Evolutionary conservation across 2,888 invertebrate species (phyloP).

Genomic region (Didymodactylos carnosus): DNA sequence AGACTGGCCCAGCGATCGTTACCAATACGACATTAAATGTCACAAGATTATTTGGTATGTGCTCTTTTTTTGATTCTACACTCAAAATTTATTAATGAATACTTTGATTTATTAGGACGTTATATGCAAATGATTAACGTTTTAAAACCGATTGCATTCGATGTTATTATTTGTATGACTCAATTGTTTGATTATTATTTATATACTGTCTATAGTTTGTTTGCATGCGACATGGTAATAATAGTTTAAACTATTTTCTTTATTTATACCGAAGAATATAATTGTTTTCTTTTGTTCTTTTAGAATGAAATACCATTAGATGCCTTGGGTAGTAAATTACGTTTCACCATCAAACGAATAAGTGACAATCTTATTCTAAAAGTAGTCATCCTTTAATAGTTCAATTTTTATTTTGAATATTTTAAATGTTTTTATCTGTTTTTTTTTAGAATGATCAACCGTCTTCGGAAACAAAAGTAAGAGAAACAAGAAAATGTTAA

Average conservation of each 20-base stretch:
- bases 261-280: background rate
- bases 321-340: constrained; percentile 48
- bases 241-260: too few species aligned
- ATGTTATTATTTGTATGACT: constrained; percentile 70
- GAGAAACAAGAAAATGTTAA: too few species aligned
- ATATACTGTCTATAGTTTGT: constrained; percentile 44
- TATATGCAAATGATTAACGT: constrained; percentile 67
- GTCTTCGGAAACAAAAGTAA: too few species aligned
- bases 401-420: too few species aligned
- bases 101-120: constrained; percentile 50
- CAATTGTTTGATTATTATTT: constrained; percentile 82
- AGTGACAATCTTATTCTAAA: constrained; percentile 47
- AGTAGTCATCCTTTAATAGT: constrained; percentile 14
- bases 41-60: constrained; percentile 46
- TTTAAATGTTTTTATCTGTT: too few species aligned
- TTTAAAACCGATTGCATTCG: constrained; percentile 65
- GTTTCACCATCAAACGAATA: constrained; percentile 54
- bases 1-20: constrained; percentile 42
- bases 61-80: background rate
- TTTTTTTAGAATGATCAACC: background rate
- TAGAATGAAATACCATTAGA: constrained; percentile 1
- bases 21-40: constrained; percentile 79
- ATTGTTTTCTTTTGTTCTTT: too few species aligned
- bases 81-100: constrained; percentile 66
- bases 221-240: background rate